These are phyloP conservation scores for human (Homo sapiens) DNA, from an alignment of 2,113 vertebrate species.

Conservation along the genomic window GRCh38 chr21:32825501-32826000, in stretches of 20 bases:
- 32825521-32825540: background rate
- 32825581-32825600: background rate
- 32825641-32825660: background rate
- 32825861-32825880: background rate
- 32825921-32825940: background rate
- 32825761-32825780: background rate
- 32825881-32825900: background rate
- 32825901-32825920: background rate
- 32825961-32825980: too few relatives aligned
- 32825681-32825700: background rate
- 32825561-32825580: background rate
- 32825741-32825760: background rate
- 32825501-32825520: background rate
- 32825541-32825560: background rate
- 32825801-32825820: background rate
- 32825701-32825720: background rate
- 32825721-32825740: background rate
- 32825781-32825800: background rate
- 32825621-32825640: background rate
- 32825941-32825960: too few relatives aligned
- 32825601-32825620: background rate
- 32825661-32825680: too few relatives aligned
- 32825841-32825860: background rate
- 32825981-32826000: too few relatives aligned
- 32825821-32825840: background rate